phyloP scores from a whole-genome alignment of 2,113 vertebrate species.

The Leptosomus discolor region DNA sequence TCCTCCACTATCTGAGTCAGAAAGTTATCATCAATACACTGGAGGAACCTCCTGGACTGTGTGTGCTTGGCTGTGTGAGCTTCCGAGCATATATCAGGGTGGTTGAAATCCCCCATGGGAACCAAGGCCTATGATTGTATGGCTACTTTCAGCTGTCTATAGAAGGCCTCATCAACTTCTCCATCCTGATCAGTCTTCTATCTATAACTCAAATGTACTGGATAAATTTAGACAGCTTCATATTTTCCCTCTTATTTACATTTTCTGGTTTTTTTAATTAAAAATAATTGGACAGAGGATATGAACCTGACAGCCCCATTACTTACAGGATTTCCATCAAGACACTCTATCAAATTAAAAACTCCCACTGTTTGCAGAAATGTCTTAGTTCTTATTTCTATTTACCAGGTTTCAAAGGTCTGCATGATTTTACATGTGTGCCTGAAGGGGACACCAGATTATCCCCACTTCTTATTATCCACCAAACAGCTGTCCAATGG shows the following conservation, averaged over 20 bases:
- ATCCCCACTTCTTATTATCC: rapidly evolving
- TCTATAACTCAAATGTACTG: neutral
- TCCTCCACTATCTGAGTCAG: no score
- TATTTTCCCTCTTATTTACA: neutral
- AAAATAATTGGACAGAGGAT: neutral
- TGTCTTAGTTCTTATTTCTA: neutral
- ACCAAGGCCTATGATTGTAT: no score
- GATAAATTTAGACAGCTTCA: neutral
- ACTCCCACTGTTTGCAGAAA: neutral
- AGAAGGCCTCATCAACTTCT: no score
- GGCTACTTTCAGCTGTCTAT: no score
- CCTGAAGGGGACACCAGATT: neutral
- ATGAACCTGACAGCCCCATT: neutral
- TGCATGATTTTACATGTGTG: neutral
- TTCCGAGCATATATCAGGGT: no score
- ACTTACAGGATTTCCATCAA: neutral
- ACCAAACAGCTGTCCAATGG: neutral
- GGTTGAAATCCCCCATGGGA: no score
- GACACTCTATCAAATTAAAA: neutral
- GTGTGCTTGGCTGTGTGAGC: no score
- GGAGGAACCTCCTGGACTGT: no score
- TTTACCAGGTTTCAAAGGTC: neutral
- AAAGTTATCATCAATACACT: no score
- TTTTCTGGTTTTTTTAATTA: neutral
- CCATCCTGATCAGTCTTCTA: no score